Evolutionary conservation across 1,140 invertebrate species (phyloP).

Genomic region (Nebria ingens): DNA sequence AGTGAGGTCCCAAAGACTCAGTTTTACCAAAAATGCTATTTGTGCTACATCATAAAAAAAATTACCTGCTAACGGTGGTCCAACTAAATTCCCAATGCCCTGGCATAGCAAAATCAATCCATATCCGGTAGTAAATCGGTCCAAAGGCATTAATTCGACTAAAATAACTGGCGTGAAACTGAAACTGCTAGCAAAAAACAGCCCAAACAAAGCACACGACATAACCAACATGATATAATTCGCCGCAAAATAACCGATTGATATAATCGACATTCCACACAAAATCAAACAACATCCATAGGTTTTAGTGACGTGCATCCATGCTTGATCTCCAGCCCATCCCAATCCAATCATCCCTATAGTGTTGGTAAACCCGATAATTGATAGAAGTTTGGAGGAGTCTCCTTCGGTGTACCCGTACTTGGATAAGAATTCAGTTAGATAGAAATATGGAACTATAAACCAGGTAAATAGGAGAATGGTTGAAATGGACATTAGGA

Average conservation of each 20-base stretch:
- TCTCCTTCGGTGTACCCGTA: conserved; percentile 55
- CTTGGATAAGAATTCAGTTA: conserved; percentile 59
- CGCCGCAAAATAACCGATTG: conserved; percentile 57
- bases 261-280: conserved; percentile 58
- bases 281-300: conserved; percentile 66
- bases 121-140: conserved; percentile 78
- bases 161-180: conserved; percentile 81
- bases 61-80: conserved; percentile 48
- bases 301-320: conserved; percentile 73
- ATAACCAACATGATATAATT: conserved; percentile 47
- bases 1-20: no score
- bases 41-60: no score
- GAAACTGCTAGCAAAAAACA: conserved; percentile 78
- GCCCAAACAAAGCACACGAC: conserved; percentile 59
- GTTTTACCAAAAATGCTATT: no score
- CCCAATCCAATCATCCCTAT: conserved; percentile 63
- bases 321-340: conserved; percentile 78
- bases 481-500: conserved; percentile 71
- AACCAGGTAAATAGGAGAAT: conserved; percentile 82
- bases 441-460: conserved; percentile 82
- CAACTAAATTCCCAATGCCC: conserved; percentile 54
- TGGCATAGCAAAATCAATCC: conserved; percentile 78
- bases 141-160: conserved; percentile 66
- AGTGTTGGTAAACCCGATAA: conserved; percentile 79
- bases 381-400: conserved; percentile 63